Conservation (phyloP, 2,797 vertebrate species). For the Urosaurus nigricauda region DNA sequence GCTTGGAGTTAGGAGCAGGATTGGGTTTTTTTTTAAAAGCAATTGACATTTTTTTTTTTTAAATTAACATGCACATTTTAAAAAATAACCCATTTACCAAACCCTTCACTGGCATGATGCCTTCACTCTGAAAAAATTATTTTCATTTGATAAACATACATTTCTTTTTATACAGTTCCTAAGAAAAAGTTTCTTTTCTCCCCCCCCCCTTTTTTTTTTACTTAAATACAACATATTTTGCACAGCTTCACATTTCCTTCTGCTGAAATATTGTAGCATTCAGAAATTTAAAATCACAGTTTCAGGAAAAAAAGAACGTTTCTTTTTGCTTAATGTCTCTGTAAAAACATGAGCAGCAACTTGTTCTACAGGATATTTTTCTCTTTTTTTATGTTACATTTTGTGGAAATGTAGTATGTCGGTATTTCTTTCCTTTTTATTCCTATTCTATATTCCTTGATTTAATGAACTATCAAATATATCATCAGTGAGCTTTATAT, state of each 20-base stretch:
- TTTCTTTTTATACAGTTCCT: slow-evolving; percentile 82
- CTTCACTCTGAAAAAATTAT: slow-evolving; percentile 88
- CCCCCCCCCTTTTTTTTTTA: slow-evolving; percentile 71
- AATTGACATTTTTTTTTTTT: slow-evolving; percentile 81
- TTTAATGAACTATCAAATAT: slow-evolving; percentile 79
- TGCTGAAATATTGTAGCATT: slow-evolving; percentile 73
- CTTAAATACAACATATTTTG: slow-evolving; percentile 78
- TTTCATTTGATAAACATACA: slow-evolving; percentile 88
- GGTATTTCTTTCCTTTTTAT: slow-evolving; percentile 41
- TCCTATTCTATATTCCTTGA: slow-evolving; percentile 42
- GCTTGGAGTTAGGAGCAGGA: slow-evolving; percentile 88
- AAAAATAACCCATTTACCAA: slow-evolving; percentile 83
- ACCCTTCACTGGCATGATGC: slow-evolving; percentile 81
- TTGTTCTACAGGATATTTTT: slow-evolving; percentile 76
- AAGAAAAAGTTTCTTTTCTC: slow-evolving; percentile 78
- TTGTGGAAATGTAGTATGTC: slow-evolving; percentile 65
- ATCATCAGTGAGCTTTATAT: slow-evolving; percentile 59
- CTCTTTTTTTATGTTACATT: slow-evolving; percentile 79
- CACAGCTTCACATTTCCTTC: slow-evolving; percentile 75
- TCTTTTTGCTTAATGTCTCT: slow-evolving; percentile 69
- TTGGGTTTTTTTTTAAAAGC: slow-evolving; percentile 82
- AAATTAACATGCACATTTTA: slow-evolving; percentile 89
- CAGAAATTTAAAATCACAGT: slow-evolving; percentile 80
- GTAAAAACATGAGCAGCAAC: slow-evolving; percentile 78
- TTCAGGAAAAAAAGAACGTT: slow-evolving; percentile 74